Conservation (phyloP, 2,797 vertebrate genomes). For the Acanthornis magna region DNA sequence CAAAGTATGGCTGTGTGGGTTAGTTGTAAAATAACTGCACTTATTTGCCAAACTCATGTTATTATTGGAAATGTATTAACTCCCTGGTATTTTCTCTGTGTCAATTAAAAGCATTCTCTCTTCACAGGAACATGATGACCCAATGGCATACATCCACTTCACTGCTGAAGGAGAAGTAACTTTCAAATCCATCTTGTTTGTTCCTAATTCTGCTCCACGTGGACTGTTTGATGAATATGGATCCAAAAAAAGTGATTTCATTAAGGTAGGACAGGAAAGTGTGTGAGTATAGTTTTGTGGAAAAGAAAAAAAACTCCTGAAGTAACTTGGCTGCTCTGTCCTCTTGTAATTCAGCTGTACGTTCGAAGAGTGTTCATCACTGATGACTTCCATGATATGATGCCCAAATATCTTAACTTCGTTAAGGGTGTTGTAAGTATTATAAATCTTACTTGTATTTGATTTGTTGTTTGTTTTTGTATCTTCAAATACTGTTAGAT, state of each 20-base stretch:
- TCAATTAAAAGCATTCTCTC: background rate
- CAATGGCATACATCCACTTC: slow-evolving; percentile 93
- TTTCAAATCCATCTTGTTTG: slow-evolving; percentile 96
- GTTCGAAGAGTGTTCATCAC: slow-evolving; percentile 96
- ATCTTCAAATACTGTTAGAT: background rate
- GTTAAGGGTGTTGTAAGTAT: slow-evolving; percentile 95
- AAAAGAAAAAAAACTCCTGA: background rate
- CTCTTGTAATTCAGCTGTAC: slow-evolving; percentile 67
- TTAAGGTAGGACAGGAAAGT: slow-evolving; percentile 83
- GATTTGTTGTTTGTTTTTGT: background rate
- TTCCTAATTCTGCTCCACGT: slow-evolving; percentile 90
- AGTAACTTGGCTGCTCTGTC: background rate
- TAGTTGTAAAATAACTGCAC: background rate
- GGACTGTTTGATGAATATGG: slow-evolving; percentile 98
- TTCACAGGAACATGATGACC: slow-evolving; percentile 88
- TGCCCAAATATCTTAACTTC: slow-evolving; percentile 98
- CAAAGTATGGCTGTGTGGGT: background rate
- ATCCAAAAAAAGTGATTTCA: slow-evolving; percentile 97
- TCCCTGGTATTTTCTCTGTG: background rate
- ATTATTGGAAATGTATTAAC: background rate
- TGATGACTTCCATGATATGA: slow-evolving; percentile 99
- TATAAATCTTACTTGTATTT: background rate
- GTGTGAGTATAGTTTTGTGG: background rate
- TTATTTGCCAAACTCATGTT: accelerated
- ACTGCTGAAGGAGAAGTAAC: slow-evolving; percentile 98